These are phyloP conservation scores for Pteronotus mesoamericanus DNA, from an alignment of 2,797 vertebrate genomes.

Conservation along the genomic window DNA sequence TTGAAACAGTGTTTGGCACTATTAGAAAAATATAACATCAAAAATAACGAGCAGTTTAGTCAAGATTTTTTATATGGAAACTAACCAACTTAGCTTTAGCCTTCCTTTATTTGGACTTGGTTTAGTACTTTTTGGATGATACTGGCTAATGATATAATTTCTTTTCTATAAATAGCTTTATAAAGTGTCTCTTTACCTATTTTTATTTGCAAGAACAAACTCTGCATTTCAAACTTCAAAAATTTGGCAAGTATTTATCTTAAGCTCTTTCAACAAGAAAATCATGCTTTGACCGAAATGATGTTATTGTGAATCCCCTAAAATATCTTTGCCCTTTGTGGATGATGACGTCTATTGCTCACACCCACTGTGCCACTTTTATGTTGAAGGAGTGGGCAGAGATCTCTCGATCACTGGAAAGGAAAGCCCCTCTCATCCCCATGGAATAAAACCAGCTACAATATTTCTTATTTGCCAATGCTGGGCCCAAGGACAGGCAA, in stretches of 20 bases:
- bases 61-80: background rate
- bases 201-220: background rate
- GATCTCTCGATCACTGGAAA: background rate
- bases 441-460: background rate
- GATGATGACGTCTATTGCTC: background rate
- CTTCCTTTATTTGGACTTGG: background rate
- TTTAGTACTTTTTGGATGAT: background rate
- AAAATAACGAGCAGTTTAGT: conserved; percentile 34
- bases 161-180: background rate
- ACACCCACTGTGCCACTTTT: background rate
- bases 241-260: conserved; percentile 56
- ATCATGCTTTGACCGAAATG: conserved; percentile 52
- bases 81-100: conserved; percentile 2
- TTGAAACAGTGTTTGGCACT: background rate
- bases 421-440: background rate
- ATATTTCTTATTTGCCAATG: background rate
- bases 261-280: conserved; percentile 60
- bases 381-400: background rate
- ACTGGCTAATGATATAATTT: background rate
- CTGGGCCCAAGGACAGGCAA: background rate
- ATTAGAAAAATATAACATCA: background rate
- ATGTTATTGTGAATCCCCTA: conserved; percentile 51
- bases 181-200: background rate
- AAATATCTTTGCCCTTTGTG: conserved; percentile 44
- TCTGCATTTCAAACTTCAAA: conserved; percentile 39